Evolutionary conservation across 2,797 vertebrate genomes (phyloP).

Genomic region (Lithobates pipiens): DNA sequence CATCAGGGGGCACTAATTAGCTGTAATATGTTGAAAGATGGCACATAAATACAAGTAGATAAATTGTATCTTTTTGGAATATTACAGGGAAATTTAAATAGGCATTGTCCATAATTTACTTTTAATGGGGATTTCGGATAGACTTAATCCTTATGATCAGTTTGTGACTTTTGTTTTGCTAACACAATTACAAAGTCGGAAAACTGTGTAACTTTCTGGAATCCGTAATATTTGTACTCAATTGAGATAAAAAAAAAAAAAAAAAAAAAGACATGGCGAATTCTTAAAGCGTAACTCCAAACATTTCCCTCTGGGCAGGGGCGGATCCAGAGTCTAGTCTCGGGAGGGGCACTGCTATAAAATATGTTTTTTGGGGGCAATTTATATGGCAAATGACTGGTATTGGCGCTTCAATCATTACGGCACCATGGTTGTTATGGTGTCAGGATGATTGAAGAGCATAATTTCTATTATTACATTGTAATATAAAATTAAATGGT

Average conservation of each 20-base stretch:
- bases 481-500: too few relatives aligned
- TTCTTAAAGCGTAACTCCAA: too few relatives aligned
- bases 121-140: slow-evolving; percentile 56
- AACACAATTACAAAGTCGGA: slow-evolving; percentile 57
- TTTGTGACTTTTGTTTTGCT: slow-evolving; percentile 61
- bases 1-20: slow-evolving; percentile 84
- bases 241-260: slow-evolving; percentile 9
- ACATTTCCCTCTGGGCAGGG: too few relatives aligned
- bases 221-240: slow-evolving; percentile 3
- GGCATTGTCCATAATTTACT: slow-evolving; percentile 62
- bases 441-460: too few relatives aligned
- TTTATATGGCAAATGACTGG: too few relatives aligned
- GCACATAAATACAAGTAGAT: slow-evolving; percentile 81
- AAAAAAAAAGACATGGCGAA: too few relatives aligned
- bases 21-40: slow-evolving; percentile 79
- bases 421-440: too few relatives aligned
- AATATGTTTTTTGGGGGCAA: too few relatives aligned
- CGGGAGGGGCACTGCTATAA: too few relatives aligned
- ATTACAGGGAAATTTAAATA: slow-evolving; percentile 72
- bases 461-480: too few relatives aligned
- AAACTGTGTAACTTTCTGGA: slow-evolving; percentile 34
- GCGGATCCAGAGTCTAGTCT: too few relatives aligned
- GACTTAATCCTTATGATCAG: slow-evolving; percentile 50
- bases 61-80: slow-evolving; percentile 79
- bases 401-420: too few relatives aligned